These are phyloP conservation scores for Siderastrea siderea DNA, from an alignment of 92 coral and sea anemone genomes.

Conservation along the genomic window DNA sequence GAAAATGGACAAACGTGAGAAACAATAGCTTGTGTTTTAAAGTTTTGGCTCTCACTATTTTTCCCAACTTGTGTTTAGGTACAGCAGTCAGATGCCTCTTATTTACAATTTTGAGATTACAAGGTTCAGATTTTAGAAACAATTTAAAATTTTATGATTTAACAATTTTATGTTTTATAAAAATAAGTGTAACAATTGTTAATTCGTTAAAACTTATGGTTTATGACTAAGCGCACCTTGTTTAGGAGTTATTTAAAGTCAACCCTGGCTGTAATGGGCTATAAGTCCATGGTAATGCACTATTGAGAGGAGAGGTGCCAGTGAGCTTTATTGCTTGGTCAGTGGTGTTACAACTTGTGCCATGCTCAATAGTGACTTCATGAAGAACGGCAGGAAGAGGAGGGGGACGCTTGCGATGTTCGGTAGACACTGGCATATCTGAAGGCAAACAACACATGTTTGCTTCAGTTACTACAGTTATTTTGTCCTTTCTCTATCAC, in stretches of 20 bases:
- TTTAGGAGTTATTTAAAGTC: slow-evolving; percentile 52
- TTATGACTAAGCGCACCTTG: slow-evolving; percentile 36
- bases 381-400: slow-evolving; percentile 52
- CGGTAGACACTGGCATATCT: slow-evolving; percentile 29
- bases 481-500: background rate
- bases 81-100: too few species aligned
- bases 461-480: slow-evolving; percentile 34
- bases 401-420: slow-evolving; percentile 63
- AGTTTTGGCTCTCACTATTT: too few species aligned
- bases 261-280: slow-evolving; percentile 75
- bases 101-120: too few species aligned
- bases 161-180: too few species aligned
- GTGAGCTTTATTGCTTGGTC: slow-evolving; percentile 87
- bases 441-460: slow-evolving; percentile 43
- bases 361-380: slow-evolving; percentile 40
- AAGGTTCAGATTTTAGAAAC: too few species aligned
- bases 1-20: too few species aligned
- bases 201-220: background rate
- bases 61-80: background rate
- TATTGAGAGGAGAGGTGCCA: slow-evolving; percentile 95
- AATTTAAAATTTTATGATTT: too few species aligned
- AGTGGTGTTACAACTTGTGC: slow-evolving; percentile 69
- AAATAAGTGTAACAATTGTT: background rate
- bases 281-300: slow-evolving; percentile 90
- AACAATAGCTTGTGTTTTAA: too few species aligned